These are phyloP conservation scores for Podilymbus podiceps DNA, from an alignment of 2,113 vertebrate genomes.

Conservation along the genomic window DNA sequence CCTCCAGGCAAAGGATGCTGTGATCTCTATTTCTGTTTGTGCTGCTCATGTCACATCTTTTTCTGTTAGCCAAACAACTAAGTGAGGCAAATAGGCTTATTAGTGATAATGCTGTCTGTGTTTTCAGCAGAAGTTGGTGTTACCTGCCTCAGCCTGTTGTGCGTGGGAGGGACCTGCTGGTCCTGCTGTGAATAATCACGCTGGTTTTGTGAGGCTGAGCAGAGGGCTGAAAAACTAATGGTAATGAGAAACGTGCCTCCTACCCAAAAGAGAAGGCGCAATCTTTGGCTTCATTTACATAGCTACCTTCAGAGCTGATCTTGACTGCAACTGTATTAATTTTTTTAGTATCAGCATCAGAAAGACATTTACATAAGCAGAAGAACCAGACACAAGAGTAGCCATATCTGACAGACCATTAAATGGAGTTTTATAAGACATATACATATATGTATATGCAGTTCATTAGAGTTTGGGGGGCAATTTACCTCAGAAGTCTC, in stretches of 20 bases:
- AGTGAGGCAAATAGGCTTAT: neutral
- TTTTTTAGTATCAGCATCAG: neutral
- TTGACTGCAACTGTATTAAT: neutral
- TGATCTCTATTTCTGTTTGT: neutral
- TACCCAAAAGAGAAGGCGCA: neutral
- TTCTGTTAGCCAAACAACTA: neutral
- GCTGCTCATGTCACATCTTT: neutral
- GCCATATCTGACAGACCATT: neutral
- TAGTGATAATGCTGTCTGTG: neutral
- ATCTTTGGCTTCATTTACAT: neutral
- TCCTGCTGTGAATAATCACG: conserved; percentile 18
- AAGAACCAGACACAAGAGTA: neutral
- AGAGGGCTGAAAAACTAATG: neutral
- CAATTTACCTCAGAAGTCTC: neutral
- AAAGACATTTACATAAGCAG: neutral
- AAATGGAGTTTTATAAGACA: neutral
- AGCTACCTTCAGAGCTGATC: neutral
- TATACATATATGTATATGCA: neutral
- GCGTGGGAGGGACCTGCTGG: conserved; percentile 5
- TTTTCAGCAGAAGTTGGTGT: neutral
- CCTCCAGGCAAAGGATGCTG: neutral
- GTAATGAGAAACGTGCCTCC: neutral
- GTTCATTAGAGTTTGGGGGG: neutral
- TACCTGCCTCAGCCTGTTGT: neutral
- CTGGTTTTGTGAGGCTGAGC: neutral